Evolutionary conservation across 2,888 invertebrate species (phyloP), one percentile per base, ranked within the genome.

Genomic region (Urechis unicinctus): DNA sequence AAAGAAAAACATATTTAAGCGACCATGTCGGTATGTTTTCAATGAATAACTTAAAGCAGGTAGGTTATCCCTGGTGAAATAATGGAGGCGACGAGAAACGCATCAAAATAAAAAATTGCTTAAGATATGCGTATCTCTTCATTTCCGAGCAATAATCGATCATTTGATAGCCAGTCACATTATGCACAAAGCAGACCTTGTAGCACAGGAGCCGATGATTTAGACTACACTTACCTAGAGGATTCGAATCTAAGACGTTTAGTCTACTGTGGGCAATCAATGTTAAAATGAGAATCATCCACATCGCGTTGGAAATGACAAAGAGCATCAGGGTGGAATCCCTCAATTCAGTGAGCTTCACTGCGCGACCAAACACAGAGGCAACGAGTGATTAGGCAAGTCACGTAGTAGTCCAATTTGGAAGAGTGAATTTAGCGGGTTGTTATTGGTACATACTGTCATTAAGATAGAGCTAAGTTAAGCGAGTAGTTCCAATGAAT

Each of bases 201-300:
- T n/a, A n/a, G n/a, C n/a, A n/a, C n/a, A n/a, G n/a, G n/a, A n/a
- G n/a, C 36, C 36, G 9, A 36, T 36, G 9, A 17, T 13, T 36
- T 9, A 36, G 31, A 26, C 21, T 21, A 1, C 6, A 30, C 24
- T 54, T 66, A 73, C 73, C 71, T 4, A 72, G 55, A 3, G 70
- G 69, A 53, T 72, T 72, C 4, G 69, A 66, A 1, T 68, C 69
- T 2, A 68, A 58, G 0, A 71, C 61, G n/a, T 62, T 59, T 1
- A 73, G 64, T 22, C 66, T 52, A 21, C 60, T 66, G 26, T 68
- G 62, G 3, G 66, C 57, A 3, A 69, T 67, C 22, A 72, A 52
- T 0, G 71, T 70, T 21, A 59, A 52, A 17, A 72, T 66, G 13
- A 72, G 57, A n/a, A 72, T 68, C 3, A 73, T 52, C 72, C 72